Percentiles rank a stretch among this genome's conserved stretches.
Evolutionary conservation across 2,113 vertebrate genomes (phyloP).

Genomic region (Gracilinanus agilis): DNA sequence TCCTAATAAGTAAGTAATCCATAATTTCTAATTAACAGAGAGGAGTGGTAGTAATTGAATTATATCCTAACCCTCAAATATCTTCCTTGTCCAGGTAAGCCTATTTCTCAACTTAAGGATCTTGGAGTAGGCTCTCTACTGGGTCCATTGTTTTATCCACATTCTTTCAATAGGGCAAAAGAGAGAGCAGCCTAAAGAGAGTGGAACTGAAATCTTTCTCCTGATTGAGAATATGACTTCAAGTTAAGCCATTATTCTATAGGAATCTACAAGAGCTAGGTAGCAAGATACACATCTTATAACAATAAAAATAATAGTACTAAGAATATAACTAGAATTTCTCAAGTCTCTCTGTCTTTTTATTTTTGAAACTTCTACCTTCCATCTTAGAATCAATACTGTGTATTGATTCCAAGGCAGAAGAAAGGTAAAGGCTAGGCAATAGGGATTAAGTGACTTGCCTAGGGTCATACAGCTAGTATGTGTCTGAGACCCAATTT

Average conservation of each 20-base stretch:
- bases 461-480: no score
- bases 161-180: neutral
- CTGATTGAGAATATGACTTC: neutral
- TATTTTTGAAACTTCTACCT: no score
- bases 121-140: neutral
- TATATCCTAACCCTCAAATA: neutral
- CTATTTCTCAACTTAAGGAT: neutral
- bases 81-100: neutral
- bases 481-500: no score
- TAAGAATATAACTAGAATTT: neutral
- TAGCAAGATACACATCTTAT: neutral
- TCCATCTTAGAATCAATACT: no score
- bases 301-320: neutral
- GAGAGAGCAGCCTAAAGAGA: neutral
- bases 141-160: neutral
- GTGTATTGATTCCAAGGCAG: no score
- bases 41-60: neutral
- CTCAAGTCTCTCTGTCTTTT: accelerated
- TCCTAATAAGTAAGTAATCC: neutral
- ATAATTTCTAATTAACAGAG: neutral
- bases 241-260: neutral
- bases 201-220: neutral
- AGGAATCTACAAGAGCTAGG: neutral
- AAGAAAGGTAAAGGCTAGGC: neutral
- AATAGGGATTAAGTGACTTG: neutral